Base-by-base conservation (phyloP, 1,140 invertebrate genomes). In the Ctenoplectra terminalis region DNA sequence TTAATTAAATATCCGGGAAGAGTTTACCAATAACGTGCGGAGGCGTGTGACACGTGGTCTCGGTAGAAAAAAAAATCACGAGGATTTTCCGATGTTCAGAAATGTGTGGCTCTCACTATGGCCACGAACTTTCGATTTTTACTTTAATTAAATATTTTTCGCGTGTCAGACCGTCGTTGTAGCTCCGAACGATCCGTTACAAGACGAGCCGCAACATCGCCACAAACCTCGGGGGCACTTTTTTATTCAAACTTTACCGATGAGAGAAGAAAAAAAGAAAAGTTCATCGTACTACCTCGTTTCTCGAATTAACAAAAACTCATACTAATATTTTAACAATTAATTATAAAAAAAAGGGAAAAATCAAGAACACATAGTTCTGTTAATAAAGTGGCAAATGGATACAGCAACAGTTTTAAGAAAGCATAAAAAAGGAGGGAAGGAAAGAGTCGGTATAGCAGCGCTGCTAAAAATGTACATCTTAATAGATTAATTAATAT, bases 81-180 rank as follows among this genome's bases (percentile, higher is more conserved):
- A 31, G 72, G 77, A 50, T 73, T 66, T 74, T 77, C 73, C 81
- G 52, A 72, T 73, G 86, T 85, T 83, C 81, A 71, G 72, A 79
- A 86, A 86, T 81, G 85, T 81, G 87, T 63, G 86, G 87, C 86
- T 74, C 79, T 58, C 74, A 82, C 58, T 67, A 74, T 50, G 79
- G 80, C 31, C 48, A 71, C 7, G 67, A 52, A 89, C 88, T 90
- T 89, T 89, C 88, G 88, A 82, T 90, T 88, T 89, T 90, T 83
- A 85, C 88, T 85, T 90, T 90, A 90, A 90, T 90, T 90, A 90
- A 90, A 90, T 90, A 90, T 88, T 89, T 89, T 83, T 73, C 60
- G 81, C 72, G 70, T 15, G 85, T 83, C 78, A 50, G 56, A 48
- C 34, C 74, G 71, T 75, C 85, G 76, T 54, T 84, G 79, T 78